A percentile compares a stretch with the other conserved stretches of the same genome.
Conservation (phyloP, 2,888 invertebrate species). For the Gibbula magus region DNA sequence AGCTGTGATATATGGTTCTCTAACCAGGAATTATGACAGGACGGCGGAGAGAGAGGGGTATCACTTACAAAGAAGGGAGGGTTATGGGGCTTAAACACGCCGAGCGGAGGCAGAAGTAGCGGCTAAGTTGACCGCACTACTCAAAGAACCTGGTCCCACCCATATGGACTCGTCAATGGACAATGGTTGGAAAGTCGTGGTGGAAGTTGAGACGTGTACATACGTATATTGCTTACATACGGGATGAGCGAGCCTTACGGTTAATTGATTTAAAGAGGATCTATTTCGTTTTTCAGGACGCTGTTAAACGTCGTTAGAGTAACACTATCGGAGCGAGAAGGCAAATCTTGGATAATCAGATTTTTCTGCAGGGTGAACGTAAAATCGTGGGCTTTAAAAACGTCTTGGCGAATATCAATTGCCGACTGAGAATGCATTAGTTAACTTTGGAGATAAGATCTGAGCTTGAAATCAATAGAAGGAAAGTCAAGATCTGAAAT, state of each 20-base stretch:
- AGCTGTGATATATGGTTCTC: neutral
- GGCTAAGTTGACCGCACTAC: neutral
- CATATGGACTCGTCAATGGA: neutral
- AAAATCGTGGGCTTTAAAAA: neutral
- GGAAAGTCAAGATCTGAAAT: neutral
- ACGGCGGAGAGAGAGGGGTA: neutral
- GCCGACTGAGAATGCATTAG: slow-evolving; percentile 12
- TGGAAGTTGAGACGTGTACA: neutral
- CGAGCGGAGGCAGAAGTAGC: neutral
- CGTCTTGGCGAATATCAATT: neutral
- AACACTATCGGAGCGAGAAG: neutral
- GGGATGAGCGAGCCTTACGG: neutral
- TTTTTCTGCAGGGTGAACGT: neutral
- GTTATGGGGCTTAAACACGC: slow-evolving; percentile 16
- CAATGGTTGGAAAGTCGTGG: neutral
- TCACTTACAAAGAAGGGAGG: neutral
- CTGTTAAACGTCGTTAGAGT: neutral
- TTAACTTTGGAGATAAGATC: slow-evolving; percentile 6
- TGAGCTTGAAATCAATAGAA: neutral
- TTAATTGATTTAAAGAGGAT: neutral
- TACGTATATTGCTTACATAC: slow-evolving; percentile 8
- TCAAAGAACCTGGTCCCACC: neutral
- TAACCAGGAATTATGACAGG: slow-evolving; percentile 12
- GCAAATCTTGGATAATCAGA: neutral
- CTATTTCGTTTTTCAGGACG: neutral